Evolutionary conservation across 2,888 invertebrate species (phyloP).

Genomic region (Tanypteryx hageni): DNA sequence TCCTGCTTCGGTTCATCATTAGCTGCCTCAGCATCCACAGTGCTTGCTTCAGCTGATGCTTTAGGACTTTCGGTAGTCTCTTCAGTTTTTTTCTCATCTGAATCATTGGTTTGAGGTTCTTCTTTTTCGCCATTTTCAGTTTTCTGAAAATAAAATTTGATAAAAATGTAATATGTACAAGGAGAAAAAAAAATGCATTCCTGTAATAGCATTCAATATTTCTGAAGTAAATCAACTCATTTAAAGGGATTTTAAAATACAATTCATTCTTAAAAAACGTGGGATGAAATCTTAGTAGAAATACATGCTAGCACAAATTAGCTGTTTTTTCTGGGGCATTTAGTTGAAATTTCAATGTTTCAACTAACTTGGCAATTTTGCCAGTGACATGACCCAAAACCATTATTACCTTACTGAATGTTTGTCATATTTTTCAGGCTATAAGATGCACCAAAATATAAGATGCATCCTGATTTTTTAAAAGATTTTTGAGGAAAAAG

Average conservation of each 20-base stretch:
- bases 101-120: background rate
- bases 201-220: background rate
- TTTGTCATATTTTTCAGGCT: too few relatives aligned
- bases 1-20: slow-evolving; percentile 56
- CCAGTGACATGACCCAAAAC: too few relatives aligned
- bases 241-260: background rate
- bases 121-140: slow-evolving; percentile 34
- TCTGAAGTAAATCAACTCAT: too few relatives aligned
- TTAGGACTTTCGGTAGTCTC: slow-evolving; percentile 73
- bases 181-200: background rate
- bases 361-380: too few relatives aligned
- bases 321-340: too few relatives aligned
- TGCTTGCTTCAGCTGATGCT: slow-evolving; percentile 70
- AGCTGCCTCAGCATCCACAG: slow-evolving; percentile 68
- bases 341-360: too few relatives aligned
- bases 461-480: too few relatives aligned
- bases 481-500: too few relatives aligned
- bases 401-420: too few relatives aligned
- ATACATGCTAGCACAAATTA: too few relatives aligned
- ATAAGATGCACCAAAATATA: too few relatives aligned
- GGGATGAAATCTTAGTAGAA: too few relatives aligned
- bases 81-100: slow-evolving; percentile 74
- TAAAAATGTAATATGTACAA: background rate
- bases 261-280: background rate
- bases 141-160: background rate